Evolutionary conservation across 2,888 invertebrate genomes (phyloP).

Genomic region (Xylophagus ater): DNA sequence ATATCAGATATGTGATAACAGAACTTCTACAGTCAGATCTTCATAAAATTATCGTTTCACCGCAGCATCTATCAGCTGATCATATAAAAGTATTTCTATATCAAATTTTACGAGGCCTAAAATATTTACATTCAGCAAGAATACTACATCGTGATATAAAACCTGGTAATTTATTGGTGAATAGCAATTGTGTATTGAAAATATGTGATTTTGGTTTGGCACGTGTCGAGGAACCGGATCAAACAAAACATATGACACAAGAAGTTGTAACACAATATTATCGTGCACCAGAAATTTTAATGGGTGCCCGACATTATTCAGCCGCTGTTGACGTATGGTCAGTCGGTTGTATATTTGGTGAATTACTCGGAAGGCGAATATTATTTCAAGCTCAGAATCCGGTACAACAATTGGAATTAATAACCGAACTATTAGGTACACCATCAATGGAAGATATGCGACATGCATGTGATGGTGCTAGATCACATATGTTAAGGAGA

Average conservation of each 20-base stretch:
- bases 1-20: conserved; percentile 91
- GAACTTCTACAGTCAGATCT: conserved; percentile 99
- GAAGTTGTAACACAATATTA: conserved; percentile 99
- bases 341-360: conserved; percentile 98
- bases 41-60: conserved; percentile 99
- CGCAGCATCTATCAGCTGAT: conserved; percentile 96
- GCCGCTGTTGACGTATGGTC: conserved; percentile 98
- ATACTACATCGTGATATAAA: conserved; percentile 98
- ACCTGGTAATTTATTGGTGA: conserved; percentile 96
- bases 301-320: conserved; percentile 96
- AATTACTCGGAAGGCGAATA: conserved; percentile 87
- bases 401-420: conserved; percentile 93
- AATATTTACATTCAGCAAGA: conserved; percentile 96
- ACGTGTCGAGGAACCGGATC: conserved; percentile 91
- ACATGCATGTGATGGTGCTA: conserved; percentile 92
- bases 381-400: conserved; percentile 98
- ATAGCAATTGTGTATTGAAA: conserved; percentile 98
- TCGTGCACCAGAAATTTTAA: conserved; percentile 95
- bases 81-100: conserved; percentile 99
- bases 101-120: conserved; percentile 98
- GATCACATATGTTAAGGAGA: conserved; percentile 79
- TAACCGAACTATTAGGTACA: conserved; percentile 93
- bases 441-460: conserved; percentile 93
- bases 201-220: conserved; percentile 99
- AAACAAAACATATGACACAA: conserved; percentile 93